These are phyloP conservation scores for Daphoenositta chrysoptera DNA, from an alignment of 2,113 vertebrate species.

Conservation along the genomic window DNA sequence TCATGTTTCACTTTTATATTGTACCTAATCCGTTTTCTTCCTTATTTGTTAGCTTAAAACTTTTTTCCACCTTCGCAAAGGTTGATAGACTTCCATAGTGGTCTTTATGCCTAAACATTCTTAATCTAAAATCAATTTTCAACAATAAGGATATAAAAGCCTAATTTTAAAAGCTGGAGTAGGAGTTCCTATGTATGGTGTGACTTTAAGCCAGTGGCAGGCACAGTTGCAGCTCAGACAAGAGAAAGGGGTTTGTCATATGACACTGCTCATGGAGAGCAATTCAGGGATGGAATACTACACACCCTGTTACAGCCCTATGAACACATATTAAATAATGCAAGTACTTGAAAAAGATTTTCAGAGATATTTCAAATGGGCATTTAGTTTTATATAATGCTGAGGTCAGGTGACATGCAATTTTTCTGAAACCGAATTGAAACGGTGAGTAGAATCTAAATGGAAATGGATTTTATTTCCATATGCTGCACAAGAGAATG, in stretches of 20 bases:
- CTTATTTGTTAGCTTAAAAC: neutral
- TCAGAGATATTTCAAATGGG: neutral
- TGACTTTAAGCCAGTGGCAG: neutral
- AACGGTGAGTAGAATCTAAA: neutral
- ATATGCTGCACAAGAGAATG: neutral
- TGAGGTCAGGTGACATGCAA: neutral
- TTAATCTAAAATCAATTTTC: neutral
- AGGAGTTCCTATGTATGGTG: neutral
- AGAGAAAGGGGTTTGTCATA: neutral
- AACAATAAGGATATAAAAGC: neutral
- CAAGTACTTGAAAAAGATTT: neutral
- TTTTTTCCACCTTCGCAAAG: neutral
- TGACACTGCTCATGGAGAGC: neutral
- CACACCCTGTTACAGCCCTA: neutral
- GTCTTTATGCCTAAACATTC: neutral
- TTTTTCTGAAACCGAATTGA: neutral
- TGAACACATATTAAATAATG: neutral
- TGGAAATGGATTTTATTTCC: neutral
- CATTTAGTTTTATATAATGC: neutral
- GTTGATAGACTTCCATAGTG: neutral
- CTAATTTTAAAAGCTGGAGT: neutral
- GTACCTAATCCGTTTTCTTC: neutral
- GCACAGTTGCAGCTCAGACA: neutral
- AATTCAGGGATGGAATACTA: neutral
- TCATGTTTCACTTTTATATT: neutral